Evolutionary conservation across 2,888 invertebrate species (phyloP), one percentile per base, ranked within the genome.

Genomic region (Biston betularia): DNA sequence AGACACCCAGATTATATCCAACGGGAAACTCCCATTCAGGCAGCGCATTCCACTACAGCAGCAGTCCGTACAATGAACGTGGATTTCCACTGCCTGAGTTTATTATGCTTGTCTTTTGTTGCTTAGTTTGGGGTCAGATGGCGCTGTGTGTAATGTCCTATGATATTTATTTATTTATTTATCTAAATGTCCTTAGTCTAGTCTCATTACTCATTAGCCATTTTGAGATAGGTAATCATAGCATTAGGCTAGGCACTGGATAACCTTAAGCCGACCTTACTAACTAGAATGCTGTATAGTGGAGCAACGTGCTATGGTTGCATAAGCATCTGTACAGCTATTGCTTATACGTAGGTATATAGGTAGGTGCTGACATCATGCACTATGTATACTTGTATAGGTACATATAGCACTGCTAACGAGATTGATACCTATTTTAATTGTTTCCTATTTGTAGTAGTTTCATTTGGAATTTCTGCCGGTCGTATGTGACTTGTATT

Each of bases 241-340:
- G 56, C 56, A 24, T 61, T 56, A 64, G 56, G 50, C 11, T 46
- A 57, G 53, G 35, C 58, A 56, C 62, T 53, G 65, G 68, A 62
- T 73, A 73, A 73, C 73, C 73, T 73, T 69, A 60, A 59, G 8
- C 14, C 50, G 68, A 71, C 69, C 71, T 71, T 68, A 63, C 57
- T 54, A 35, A 46, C 55, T 63, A 59, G 42, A 67, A 50, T 69
- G 59, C 65, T 59, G 56, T 65, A 33, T 53, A 40, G 35, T n/a
- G 9, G 48, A 45, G 50, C 63, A 54, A 52, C 67, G 67, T 60
- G 63, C 63, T 54, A 24, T 44, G 59, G 49, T 63, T 68, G 40
- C 55, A 63, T 68, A 63, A 66, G 6, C 11, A 38, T n/a, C 24
- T 54, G 42, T 38, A 45, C 45, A 15, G 15, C 9, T 64, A 44